phyloP scores from a whole-genome alignment of 2,888 invertebrate genomes.

The Melolontha melolontha region DNA sequence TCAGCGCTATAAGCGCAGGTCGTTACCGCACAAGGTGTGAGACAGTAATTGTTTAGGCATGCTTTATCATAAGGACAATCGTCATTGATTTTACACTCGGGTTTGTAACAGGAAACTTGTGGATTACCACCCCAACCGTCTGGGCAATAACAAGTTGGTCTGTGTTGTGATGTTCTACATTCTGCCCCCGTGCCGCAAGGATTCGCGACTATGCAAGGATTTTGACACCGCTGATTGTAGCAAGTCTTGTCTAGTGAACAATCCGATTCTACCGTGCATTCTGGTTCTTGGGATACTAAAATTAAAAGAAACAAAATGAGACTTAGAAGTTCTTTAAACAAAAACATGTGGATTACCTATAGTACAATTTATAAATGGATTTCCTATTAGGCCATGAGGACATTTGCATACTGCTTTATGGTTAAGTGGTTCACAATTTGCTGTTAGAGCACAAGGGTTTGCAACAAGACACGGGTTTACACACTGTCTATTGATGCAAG shows the following conservation, averaged over 20 bases:
- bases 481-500: slow-evolving; percentile 80
- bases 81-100: slow-evolving; percentile 82
- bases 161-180: slow-evolving; percentile 81
- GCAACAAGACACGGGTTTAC: slow-evolving; percentile 79
- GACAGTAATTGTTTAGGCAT: slow-evolving; percentile 83
- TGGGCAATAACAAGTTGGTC: slow-evolving; percentile 87
- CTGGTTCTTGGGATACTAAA: slow-evolving; percentile 69
- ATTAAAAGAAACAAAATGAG: slow-evolving; percentile 32
- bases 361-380: slow-evolving; percentile 85
- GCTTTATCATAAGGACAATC: slow-evolving; percentile 88
- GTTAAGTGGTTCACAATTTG: slow-evolving; percentile 80
- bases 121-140: slow-evolving; percentile 91
- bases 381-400: slow-evolving; percentile 78
- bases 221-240: slow-evolving; percentile 81
- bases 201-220: slow-evolving; percentile 81
- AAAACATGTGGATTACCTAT: slow-evolving; percentile 58
- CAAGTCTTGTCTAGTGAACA: slow-evolving; percentile 85
- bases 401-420: slow-evolving; percentile 86
- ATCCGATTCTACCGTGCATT: slow-evolving; percentile 80
- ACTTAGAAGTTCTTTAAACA: background rate
- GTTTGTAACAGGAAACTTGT: slow-evolving; percentile 85
- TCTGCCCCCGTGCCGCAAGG: slow-evolving; percentile 86
- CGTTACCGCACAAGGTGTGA: slow-evolving; percentile 78
- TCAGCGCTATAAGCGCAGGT: slow-evolving; percentile 85
- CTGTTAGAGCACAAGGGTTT: slow-evolving; percentile 81